phyloP scores from a whole-genome alignment of 2,113 vertebrate genomes.

The Pteronura brasiliensis region DNA sequence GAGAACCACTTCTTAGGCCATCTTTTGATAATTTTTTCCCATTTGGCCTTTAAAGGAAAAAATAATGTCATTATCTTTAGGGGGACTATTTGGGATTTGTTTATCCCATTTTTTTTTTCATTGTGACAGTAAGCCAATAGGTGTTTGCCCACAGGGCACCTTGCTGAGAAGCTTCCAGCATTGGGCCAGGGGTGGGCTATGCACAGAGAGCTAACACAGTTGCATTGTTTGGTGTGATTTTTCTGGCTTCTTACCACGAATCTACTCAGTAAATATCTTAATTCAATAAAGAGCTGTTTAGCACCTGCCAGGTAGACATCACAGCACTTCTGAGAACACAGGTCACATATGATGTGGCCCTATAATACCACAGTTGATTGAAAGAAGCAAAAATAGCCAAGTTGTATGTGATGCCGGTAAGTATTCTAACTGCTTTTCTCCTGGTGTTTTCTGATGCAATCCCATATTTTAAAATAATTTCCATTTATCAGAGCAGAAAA shows the following conservation, averaged over 20 bases:
- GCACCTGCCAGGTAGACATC: neutral
- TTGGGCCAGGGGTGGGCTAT: neutral
- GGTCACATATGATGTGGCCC: neutral
- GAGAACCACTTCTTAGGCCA: neutral
- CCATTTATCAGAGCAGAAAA: neutral
- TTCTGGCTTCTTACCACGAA: neutral
- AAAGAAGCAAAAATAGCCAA: neutral
- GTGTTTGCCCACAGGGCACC: neutral
- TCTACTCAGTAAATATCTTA: neutral
- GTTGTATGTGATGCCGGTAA: neutral
- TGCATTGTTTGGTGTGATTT: neutral
- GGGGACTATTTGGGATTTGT: neutral
- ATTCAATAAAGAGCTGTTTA: neutral
- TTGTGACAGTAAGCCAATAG: neutral
- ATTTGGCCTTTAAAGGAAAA: neutral
- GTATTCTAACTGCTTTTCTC: neutral
- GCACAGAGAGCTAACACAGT: neutral
- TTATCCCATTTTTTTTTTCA: neutral
- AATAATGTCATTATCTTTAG: neutral
- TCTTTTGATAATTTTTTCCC: neutral
- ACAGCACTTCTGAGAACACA: neutral
- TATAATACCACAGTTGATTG: neutral
- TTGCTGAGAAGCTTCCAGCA: neutral
- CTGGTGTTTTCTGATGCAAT: neutral
- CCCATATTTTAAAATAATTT: neutral